Conservation (phyloP, 2,797 vertebrate genomes). For the Crypturellus tataupa region DNA sequence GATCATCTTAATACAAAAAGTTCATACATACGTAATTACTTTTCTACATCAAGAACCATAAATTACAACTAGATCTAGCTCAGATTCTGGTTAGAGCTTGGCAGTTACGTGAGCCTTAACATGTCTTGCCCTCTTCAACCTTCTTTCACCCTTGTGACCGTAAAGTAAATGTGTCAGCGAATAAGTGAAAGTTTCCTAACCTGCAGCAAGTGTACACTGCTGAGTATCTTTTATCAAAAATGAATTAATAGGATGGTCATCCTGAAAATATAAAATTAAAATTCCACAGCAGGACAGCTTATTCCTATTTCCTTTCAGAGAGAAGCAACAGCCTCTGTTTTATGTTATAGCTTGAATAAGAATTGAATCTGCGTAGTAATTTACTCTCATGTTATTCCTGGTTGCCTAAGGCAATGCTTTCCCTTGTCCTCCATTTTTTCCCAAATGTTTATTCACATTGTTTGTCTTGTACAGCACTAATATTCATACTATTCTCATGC, state of each 20-base stretch:
- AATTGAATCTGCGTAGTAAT: background rate
- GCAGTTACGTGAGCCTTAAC: background rate
- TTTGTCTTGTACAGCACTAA: background rate
- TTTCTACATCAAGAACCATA: background rate
- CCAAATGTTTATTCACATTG: background rate
- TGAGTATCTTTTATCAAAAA: constrained; percentile 54
- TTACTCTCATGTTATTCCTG: background rate
- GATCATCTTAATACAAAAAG: background rate
- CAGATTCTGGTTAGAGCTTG: background rate
- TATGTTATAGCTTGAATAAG: background rate
- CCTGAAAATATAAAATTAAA: constrained; percentile 21
- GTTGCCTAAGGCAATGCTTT: background rate
- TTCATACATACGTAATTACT: background rate
- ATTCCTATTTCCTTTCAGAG: constrained; percentile 1
- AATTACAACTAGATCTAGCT: background rate
- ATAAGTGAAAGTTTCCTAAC: constrained; percentile 26
- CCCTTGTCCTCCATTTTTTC: background rate
- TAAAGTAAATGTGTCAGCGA: background rate
- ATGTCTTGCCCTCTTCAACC: background rate
- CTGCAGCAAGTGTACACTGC: constrained; percentile 43
- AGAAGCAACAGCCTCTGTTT: background rate
- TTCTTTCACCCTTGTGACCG: background rate
- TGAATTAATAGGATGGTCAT: constrained; percentile 39
- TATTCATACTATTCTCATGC: background rate
- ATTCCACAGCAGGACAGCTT: background rate